phyloP scores from a whole-genome alignment of 2,888 invertebrate genomes.

The Thumatha senex region DNA sequence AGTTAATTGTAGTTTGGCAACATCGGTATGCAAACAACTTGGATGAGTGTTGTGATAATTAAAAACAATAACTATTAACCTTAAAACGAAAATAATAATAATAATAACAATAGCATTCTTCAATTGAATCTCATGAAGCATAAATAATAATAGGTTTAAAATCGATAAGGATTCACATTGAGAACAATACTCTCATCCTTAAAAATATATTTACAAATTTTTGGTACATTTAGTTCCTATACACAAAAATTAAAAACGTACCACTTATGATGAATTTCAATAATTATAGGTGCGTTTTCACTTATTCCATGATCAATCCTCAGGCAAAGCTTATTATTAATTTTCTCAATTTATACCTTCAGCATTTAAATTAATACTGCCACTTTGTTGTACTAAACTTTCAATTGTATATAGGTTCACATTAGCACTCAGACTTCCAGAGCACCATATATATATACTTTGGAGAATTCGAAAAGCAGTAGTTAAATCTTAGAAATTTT shows the following conservation, averaged over 20 bases:
- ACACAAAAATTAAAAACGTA: background rate
- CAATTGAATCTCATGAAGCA: conserved; percentile 24
- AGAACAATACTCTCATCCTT: conserved; percentile 20
- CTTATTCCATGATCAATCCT: too few relatives aligned
- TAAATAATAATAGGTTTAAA: conserved; percentile 24
- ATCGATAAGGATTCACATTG: conserved; percentile 31
- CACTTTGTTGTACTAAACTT: too few relatives aligned
- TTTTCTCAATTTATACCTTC: too few relatives aligned
- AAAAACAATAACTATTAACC: conserved; percentile 31
- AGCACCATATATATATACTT: too few relatives aligned
- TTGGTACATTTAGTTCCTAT: conserved; percentile 7
- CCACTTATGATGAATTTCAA: too few relatives aligned
- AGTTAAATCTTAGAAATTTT: too few relatives aligned
- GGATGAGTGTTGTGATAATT: conserved; percentile 12
- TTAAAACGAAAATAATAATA: conserved; percentile 39
- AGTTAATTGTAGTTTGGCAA: conserved; percentile 19
- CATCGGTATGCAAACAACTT: conserved; percentile 15
- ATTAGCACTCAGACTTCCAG: too few relatives aligned
- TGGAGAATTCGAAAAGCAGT: too few relatives aligned
- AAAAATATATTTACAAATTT: conserved; percentile 5
- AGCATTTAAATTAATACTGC: too few relatives aligned
- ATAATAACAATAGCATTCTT: conserved; percentile 29
- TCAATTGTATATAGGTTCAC: too few relatives aligned
- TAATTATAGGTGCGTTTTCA: too few relatives aligned
- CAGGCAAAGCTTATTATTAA: too few relatives aligned